Evolutionary conservation across 2,888 invertebrate species (phyloP), one percentile per base, ranked within the genome.

Genomic region (Diloba caeruleocephala): DNA sequence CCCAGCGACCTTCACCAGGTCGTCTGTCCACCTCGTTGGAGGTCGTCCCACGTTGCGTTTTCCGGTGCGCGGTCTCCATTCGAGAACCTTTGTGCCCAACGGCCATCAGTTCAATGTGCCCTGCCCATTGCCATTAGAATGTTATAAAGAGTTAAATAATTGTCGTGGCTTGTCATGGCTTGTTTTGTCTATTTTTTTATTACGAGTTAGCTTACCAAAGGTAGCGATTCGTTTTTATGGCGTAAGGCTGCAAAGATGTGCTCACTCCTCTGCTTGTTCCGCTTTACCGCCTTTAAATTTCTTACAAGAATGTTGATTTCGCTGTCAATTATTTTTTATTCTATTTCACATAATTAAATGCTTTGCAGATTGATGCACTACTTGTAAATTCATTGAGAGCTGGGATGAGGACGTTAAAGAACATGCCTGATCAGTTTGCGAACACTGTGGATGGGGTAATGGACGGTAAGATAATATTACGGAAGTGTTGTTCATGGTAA

Each of bases 351-450:
- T 3, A 17, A 17, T 17, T 2, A 17, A 5, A 14, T n/a, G n/a
- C n/a, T n/a, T 68, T 60, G 5, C 55, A 96, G 95, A 94, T 96
- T 66, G 96, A 96, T 78, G 96, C 95, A 13, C 76, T 93, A 1
- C 87, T 97, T 32, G 96, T 97, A 37, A 96, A 97, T 78, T 98
- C 98, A 0, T 88, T 98, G 53, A 96, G 96, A 78, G 96, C 96
- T 3, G 97, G 98, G 0, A 97, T 98, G 94, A 96, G 96, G 76
- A 96, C 97, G 0, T 96, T 98, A 19, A 97, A 97, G 85, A 96
- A 97, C 41, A 97, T 98, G 94, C 98, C 98, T 0, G 98, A 98
- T 80, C 97, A 97, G 74, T 95, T 98, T 63, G 94, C 96, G 25
- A 97, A 96, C 71, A 97, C 97, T 0, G 96, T 98, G 0, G 97